Percentiles rank a stretch among this genome's conserved stretches.
These are phyloP conservation scores for Schizopygopsis malacanthus DNA, from an alignment of 2,797 vertebrate species.

Conservation along the genomic window DNA sequence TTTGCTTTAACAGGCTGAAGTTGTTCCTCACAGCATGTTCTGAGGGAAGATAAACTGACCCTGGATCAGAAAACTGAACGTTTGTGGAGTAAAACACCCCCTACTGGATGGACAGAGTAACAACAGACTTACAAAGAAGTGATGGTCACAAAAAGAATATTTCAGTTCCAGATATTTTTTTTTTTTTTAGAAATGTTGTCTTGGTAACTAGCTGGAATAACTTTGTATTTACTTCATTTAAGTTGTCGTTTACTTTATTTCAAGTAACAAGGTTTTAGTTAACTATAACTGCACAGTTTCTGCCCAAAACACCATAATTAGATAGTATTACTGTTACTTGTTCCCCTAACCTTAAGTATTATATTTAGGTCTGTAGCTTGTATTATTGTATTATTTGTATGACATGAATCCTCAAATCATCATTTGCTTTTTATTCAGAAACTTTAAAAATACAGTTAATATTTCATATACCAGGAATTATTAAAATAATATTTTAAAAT, in stretches of 20 bases:
- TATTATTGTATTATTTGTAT: not conserved
- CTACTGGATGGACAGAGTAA: not conserved
- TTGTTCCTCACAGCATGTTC: not conserved
- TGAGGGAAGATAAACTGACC: not conserved
- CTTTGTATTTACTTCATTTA: not conserved
- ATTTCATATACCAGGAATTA: not conserved
- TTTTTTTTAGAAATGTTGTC: not conserved
- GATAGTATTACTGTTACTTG: not conserved
- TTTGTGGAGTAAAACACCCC: not conserved
- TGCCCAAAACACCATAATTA: not conserved
- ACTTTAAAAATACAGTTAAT: not conserved
- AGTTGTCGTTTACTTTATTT: not conserved
- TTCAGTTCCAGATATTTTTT: not conserved
- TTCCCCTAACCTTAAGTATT: not conserved
- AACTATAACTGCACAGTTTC: not conserved
- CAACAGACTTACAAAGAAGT: too few species aligned
- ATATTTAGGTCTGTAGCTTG: not conserved
- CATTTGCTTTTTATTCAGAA: not conserved
- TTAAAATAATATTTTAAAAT: not conserved
- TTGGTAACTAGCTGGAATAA: not conserved
- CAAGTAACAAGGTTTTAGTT: not conserved
- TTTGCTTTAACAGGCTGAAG: conserved; percentile 12
- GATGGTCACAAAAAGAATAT: not conserved
- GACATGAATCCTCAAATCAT: not conserved
- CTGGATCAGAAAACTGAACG: conserved; percentile 8